These are phyloP conservation scores for Myotis planiceps DNA, from an alignment of 2,797 vertebrate genomes.

Conservation along the genomic window DNA sequence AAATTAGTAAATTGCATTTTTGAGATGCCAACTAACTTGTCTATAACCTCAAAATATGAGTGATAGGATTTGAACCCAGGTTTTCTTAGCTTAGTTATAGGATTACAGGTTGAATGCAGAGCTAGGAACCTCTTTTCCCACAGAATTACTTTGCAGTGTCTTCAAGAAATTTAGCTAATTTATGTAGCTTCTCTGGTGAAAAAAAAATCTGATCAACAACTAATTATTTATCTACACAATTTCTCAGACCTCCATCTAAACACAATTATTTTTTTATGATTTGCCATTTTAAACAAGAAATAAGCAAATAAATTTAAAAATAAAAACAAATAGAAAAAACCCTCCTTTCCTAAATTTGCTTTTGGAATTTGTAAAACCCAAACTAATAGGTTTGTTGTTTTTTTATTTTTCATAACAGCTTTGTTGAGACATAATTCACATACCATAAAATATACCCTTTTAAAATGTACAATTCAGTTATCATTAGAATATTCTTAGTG, in stretches of 20 bases:
- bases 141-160: background rate
- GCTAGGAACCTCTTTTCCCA: background rate
- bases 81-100: background rate
- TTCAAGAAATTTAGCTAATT: conserved; percentile 3
- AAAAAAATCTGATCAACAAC: background rate
- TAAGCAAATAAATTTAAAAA: conserved; percentile 18
- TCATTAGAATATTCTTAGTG: background rate
- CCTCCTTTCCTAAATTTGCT: background rate
- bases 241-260: background rate
- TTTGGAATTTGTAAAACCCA: background rate
- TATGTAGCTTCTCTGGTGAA: background rate
- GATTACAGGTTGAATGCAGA: background rate
- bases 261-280: background rate
- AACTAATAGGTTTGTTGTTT: background rate
- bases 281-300: conserved; percentile 37
- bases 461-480: background rate
- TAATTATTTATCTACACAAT: background rate
- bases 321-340: background rate
- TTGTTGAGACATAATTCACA: background rate
- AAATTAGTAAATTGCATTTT: background rate
- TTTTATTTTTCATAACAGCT: background rate
- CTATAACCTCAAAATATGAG: background rate
- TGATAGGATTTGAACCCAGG: background rate
- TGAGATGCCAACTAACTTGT: background rate
- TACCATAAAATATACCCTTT: background rate